Base-by-base conservation (phyloP, 2,888 invertebrate genomes). In the Platypus cylindrus region DNA sequence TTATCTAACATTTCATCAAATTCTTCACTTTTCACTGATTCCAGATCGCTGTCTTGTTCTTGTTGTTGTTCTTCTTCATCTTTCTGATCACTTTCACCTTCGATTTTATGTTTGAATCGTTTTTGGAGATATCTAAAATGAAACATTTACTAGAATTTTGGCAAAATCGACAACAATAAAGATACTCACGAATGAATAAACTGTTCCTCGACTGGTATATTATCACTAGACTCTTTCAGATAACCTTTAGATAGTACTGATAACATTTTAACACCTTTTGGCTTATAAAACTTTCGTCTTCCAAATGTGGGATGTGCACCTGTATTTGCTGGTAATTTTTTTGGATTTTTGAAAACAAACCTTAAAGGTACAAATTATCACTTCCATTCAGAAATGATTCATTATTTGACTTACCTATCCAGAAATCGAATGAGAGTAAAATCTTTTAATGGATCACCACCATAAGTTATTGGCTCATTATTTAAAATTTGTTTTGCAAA, bases 341-440 rank as follows among this genome's bases (percentile, higher is more conserved):
- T 86, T 0, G 86, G 86, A 66, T 98, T 98, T 56, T 91, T 87
- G 59, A 89, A 95, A 7, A 89, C 89, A 60, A 95, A 97, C 26
- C 41, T 40, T 30, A 23, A 37, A 25, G 27, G 9, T 7, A 20
- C 5, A n/a, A n/a, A 7, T 20, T 20, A 20, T 7, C 7, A 20
- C 5, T 20, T 20, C 20, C 5, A 7, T 9, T 20, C 9, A 20
- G 9, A 20, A 20, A 20, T 9, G 9, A 5, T 7, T 5, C 12
- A 14, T 15, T 15, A 25, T 25, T 11, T 25, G 9, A 5, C 37
- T 36, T 11, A 41, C 26, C 95, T 71, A 53, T 98, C 95, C 28
- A 98, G 66, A 60, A 98, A 98, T 30, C 87, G 70, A 30, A 89
- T 80, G 20, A 90, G 66, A 0, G 84, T 81, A 58, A 95, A 91